Evolutionary conservation across 2,797 vertebrate species (phyloP).

Genomic region (Urocyon cinereoargenteus): DNA sequence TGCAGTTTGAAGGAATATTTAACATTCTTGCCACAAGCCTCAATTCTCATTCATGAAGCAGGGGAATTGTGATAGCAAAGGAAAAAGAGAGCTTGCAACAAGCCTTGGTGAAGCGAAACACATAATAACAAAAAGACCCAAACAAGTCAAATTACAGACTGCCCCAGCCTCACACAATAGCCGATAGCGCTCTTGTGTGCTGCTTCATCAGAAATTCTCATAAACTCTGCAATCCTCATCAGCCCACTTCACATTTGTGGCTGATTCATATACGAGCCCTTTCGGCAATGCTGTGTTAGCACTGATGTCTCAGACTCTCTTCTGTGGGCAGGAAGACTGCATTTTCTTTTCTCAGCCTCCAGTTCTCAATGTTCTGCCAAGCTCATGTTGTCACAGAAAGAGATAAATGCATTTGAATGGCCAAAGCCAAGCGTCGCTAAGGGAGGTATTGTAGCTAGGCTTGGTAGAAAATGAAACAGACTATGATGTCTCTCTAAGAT

Average conservation of each 20-base stretch:
- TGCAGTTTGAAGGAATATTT: constrained; percentile 36
- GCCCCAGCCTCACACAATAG: background rate
- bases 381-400: constrained; percentile 39
- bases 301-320: constrained; percentile 54
- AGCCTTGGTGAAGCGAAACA: background rate
- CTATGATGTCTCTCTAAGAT: background rate
- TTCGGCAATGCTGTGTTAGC: constrained; percentile 15
- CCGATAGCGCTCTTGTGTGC: background rate
- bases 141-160: constrained; percentile 56
- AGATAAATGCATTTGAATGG: background rate
- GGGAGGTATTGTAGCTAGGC: background rate
- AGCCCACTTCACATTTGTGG: constrained; percentile 61
- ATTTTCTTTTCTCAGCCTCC: constrained; percentile 33
- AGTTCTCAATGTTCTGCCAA: constrained; percentile 75
- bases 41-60: constrained; percentile 13
- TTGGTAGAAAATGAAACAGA: constrained; percentile 51
- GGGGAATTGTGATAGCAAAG: constrained; percentile 48
- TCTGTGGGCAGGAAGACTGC: constrained; percentile 54
- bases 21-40: constrained; percentile 54
- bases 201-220: constrained; percentile 62
- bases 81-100: background rate
- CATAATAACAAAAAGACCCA: constrained; percentile 46
- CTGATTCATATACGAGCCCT: constrained; percentile 57
- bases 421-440: background rate
- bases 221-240: constrained; percentile 22